Evolutionary conservation across 2,888 invertebrate species (phyloP), one percentile per base, ranked within the genome.

Genomic region (Pyrocoelia pectoralis): DNA sequence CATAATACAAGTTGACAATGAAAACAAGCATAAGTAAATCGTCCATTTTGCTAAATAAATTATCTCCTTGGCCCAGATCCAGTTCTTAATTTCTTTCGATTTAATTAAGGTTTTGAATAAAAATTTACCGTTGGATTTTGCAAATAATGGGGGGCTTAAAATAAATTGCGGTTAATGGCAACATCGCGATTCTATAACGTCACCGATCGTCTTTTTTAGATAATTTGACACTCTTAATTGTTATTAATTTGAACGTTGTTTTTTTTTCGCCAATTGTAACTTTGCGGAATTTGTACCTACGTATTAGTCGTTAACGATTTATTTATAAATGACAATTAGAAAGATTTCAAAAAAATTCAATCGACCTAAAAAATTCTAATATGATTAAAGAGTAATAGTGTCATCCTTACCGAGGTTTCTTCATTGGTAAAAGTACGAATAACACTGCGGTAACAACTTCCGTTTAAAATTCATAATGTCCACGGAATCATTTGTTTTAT

Each of bases 381-480:
- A 10, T 46, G 46, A 46, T 46, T 17, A 58, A 55, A 58, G 41
- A 43, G 54, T 50, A 68, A 66, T 65, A 68, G 66, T 69, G 69
- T 70, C 70, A 68, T 71, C 71, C 69, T 73, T 73, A 73, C 73
- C 73, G 71, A 70, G 71, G 72, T 67, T 69, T 72, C 73, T 73
- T 73, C 73, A 73, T 72, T 61, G 61, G 66, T 61, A 67, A 61
- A 56, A 54, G 58, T 61, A 54, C 52, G 54, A 61, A 65, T 51
- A 61, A 60, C 65, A 57, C 65, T 65, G 65, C 61, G 29, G 65
- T 50, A 65, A 57, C 48, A 65, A 65, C 55, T 65, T 65, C 57
- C 57, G 54, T 60, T 65, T 65, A 56, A 61, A 61, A 56, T 52
- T 60, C 65, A 65, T 65, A 65, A 65, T 48, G 61, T 65, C 43